A percentile compares a stretch with the other conserved stretches of the same genome.
Evolutionary conservation across 2,113 vertebrate species (phyloP).

Genomic region (Callionymus lyra): DNA sequence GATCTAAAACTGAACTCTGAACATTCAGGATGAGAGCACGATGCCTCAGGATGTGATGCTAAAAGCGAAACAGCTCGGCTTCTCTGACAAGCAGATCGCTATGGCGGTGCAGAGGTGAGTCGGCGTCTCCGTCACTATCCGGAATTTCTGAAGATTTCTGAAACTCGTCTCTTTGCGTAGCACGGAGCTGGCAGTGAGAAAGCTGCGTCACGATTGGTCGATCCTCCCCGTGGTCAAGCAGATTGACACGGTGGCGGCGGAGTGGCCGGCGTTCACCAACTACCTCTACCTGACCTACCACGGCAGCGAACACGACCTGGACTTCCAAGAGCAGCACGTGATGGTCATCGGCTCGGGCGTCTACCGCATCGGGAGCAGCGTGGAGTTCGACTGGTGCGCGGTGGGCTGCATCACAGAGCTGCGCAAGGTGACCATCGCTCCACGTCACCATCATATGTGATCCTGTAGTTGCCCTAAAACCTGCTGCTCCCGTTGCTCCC

Average conservation of each 20-base stretch:
- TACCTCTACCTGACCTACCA: constrained; percentile 95
- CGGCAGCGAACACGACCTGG: constrained; percentile 76
- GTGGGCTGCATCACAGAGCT: constrained; percentile 93
- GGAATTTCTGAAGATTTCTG: background rate
- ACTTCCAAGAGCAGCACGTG: constrained; percentile 76
- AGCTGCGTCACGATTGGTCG: constrained; percentile 80
- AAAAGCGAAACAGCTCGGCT: constrained; percentile 89
- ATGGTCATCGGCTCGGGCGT: constrained; percentile 93
- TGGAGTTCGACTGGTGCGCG: constrained; percentile 96
- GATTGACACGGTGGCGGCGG: constrained; percentile 92
- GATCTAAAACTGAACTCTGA: background rate
- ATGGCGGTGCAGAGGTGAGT: constrained; percentile 83
- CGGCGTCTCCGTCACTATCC: background rate
- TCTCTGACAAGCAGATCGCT: constrained; percentile 95
- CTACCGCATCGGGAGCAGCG: constrained; percentile 96
- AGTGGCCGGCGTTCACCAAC: constrained; percentile 93
- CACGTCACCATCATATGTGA: background rate
- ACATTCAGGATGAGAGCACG: constrained; percentile 52
- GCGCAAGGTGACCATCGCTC: constrained; percentile 69
- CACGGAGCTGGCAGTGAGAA: constrained; percentile 88
- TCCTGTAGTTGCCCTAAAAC: no score
- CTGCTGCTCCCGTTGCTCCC: background rate
- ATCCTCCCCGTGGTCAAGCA: constrained; percentile 92
- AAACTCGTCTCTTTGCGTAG: constrained; percentile 44
- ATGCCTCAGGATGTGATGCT: constrained; percentile 73